Evolutionary conservation across 2,797 vertebrate genomes (phyloP).

Genomic region (Oreortyx pictus): DNA sequence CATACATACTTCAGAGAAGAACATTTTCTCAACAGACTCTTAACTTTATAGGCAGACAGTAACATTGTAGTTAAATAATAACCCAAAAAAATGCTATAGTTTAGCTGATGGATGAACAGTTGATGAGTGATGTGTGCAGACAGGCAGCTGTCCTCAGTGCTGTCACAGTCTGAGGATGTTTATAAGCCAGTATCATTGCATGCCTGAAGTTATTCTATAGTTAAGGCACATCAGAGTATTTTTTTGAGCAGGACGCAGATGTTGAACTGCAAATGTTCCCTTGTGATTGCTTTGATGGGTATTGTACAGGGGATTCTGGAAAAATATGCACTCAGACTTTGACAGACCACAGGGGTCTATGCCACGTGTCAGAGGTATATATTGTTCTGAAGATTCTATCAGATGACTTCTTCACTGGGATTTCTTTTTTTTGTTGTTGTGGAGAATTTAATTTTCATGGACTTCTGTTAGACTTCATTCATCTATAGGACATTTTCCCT

Average conservation of each 20-base stretch:
- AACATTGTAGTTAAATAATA: not conserved
- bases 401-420: not conserved
- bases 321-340: not conserved
- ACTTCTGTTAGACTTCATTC: not conserved
- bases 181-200: not conserved
- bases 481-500: not conserved
- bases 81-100: not conserved
- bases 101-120: not conserved
- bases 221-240: not conserved
- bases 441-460: not conserved
- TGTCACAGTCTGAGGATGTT: not conserved
- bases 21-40: accelerated
- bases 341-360: not conserved
- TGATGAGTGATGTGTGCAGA: not conserved
- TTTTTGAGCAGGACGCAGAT: not conserved
- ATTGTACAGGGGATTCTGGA: not conserved
- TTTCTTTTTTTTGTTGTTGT: not conserved
- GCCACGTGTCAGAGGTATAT: not conserved
- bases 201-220: not conserved
- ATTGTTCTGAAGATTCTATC: not conserved
- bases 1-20: not conserved
- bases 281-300: not conserved
- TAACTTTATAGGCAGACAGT: not conserved
- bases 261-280: not conserved
- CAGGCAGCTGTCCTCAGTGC: not conserved